These are phyloP conservation scores for Cordilura impudica DNA, from an alignment of 2,888 invertebrate species.

Conservation along the genomic window DNA sequence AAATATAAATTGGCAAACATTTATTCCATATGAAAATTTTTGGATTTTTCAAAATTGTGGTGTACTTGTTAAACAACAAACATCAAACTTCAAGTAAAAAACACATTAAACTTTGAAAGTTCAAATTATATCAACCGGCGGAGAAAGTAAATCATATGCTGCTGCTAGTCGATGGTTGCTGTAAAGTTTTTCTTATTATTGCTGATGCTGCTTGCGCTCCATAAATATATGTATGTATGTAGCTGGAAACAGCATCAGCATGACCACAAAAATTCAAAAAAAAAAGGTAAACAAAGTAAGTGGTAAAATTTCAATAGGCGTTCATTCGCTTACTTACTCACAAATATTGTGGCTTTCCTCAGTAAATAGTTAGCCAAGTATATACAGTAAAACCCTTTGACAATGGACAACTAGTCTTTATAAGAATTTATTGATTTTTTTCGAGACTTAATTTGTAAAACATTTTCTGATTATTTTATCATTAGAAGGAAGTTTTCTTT, in stretches of 20 bases:
- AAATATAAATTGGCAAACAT: no score
- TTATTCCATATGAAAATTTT: no score
- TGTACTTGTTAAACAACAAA: conserved; percentile 26
- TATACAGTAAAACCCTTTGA: neutral
- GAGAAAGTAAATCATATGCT: conserved; percentile 62
- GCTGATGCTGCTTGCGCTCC: neutral
- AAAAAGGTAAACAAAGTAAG: conserved; percentile 36
- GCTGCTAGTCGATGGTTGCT: conserved; percentile 8
- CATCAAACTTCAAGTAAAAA: conserved; percentile 13
- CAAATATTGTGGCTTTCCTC: conserved; percentile 38
- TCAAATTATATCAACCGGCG: conserved; percentile 57
- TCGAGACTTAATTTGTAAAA: no score
- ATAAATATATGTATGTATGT: no score
- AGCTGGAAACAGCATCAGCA: conserved; percentile 11
- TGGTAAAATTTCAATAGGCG: conserved; percentile 43
- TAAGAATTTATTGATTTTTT: no score
- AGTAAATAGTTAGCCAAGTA: conserved; percentile 3
- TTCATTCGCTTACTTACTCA: conserved; percentile 30
- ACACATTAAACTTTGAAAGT: conserved; percentile 59
- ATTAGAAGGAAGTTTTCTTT: neutral
- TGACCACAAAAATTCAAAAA: conserved; percentile 30
- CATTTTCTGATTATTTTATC: neutral
- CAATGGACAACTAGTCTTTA: neutral
- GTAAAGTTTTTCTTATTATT: conserved; percentile 21
- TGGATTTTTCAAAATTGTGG: no score